phyloP scores from a whole-genome alignment of 2,888 invertebrate genomes.

The Crossocerus cetratus region DNA sequence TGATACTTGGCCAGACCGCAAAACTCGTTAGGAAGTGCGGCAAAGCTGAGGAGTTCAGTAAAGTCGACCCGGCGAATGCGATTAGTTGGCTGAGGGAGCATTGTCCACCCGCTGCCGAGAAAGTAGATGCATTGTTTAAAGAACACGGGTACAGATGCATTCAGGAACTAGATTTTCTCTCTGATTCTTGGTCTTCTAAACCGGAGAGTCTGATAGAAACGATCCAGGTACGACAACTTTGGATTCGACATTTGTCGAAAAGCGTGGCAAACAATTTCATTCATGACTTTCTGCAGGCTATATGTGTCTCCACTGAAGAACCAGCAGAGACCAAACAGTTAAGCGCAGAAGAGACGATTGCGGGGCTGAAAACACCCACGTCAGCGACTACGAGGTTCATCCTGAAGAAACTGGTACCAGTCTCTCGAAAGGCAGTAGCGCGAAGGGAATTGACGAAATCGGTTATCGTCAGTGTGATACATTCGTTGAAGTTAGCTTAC shows the following conservation, averaged over 20 bases:
- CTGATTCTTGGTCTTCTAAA: constrained; percentile 83
- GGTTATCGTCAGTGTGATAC: constrained; percentile 78
- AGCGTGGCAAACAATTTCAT: not conserved
- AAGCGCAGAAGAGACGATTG: constrained; percentile 78
- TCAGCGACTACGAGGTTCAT: constrained; percentile 78
- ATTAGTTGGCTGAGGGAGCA: constrained; percentile 81
- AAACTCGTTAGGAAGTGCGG: constrained; percentile 76
- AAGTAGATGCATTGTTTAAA: constrained; percentile 81
- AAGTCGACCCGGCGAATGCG: constrained; percentile 78
- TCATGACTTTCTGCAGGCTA: constrained; percentile 32
- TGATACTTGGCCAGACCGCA: constrained; percentile 77
- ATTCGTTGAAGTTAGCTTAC: constrained; percentile 81
- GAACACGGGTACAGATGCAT: constrained; percentile 85
- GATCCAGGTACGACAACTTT: constrained; percentile 78
- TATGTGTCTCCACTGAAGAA: constrained; percentile 18
- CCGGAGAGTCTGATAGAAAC: constrained; percentile 81
- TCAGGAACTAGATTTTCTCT: constrained; percentile 84
- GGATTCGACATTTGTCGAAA: not conserved
- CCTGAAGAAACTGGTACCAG: constrained; percentile 81
- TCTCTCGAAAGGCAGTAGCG: constrained; percentile 81
- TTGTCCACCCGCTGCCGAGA: constrained; percentile 76
- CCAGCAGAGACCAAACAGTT: constrained; percentile 34
- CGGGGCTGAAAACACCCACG: constrained; percentile 78
- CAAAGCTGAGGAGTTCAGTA: constrained; percentile 78
- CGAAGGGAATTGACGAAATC: constrained; percentile 85